Evolutionary conservation across 2,113 vertebrate genomes (phyloP).

Genomic region (Lagopus muta): DNA sequence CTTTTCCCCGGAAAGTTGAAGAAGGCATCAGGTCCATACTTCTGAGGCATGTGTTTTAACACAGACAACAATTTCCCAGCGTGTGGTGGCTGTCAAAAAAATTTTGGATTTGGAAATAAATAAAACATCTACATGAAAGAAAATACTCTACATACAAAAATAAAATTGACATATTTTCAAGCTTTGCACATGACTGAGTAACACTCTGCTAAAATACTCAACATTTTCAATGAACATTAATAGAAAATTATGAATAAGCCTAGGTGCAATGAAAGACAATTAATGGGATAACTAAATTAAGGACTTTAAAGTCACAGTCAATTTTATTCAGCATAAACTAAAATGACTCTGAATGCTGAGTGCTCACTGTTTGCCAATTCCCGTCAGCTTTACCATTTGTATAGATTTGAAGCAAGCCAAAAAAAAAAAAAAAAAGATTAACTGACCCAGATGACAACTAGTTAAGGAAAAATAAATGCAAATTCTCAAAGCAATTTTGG

Average conservation of each 20-base stretch:
- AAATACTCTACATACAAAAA: background rate
- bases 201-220: background rate
- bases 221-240: background rate
- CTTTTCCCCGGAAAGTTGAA: slow-evolving; percentile 99
- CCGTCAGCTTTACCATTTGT: fast-evolving
- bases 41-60: slow-evolving; percentile 95
- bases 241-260: background rate
- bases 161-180: background rate
- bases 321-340: background rate
- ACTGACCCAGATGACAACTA: background rate
- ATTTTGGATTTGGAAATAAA: slow-evolving; percentile 23
- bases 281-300: background rate
- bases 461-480: background rate
- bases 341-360: background rate
- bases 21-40: slow-evolving; percentile 94
- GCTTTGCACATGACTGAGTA: background rate
- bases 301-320: background rate
- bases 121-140: background rate
- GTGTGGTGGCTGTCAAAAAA: slow-evolving; percentile 87
- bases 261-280: background rate
- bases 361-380: background rate
- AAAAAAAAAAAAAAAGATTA: slow-evolving; percentile 6
- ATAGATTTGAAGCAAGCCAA: background rate
- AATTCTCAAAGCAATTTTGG: background rate
- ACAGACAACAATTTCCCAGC: slow-evolving; percentile 95